phyloP scores from a whole-genome alignment of 1,140 invertebrate genomes.

The Branchinecta lindahli region DNA sequence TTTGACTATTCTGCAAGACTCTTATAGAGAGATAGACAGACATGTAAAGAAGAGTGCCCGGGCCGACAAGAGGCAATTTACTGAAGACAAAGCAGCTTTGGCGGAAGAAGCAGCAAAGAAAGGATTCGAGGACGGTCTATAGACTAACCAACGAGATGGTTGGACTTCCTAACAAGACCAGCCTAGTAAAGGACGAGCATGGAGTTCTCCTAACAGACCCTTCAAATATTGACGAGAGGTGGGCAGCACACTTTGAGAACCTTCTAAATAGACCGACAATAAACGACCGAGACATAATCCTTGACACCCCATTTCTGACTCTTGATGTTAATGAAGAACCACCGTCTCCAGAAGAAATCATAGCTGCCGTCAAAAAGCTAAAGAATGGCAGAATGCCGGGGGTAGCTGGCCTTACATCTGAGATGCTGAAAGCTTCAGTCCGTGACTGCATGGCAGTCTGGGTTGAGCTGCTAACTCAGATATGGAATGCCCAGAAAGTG shows the following conservation, averaged over 20 bases:
- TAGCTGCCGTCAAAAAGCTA: conserved; percentile 1
- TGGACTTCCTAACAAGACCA: conserved; percentile 4
- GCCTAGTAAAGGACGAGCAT: conserved; percentile 5
- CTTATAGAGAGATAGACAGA: conserved; percentile 1
- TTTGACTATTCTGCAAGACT: conserved; percentile 1
- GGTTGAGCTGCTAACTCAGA: conserved; percentile 7
- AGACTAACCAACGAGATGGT: conserved; percentile 9
- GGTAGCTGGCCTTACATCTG: background rate
- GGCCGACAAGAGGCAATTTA: conserved; percentile 8
- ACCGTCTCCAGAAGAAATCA: conserved; percentile 5
- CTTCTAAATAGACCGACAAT: conserved; percentile 2
- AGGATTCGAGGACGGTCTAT: background rate
- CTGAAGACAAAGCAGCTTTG: conserved; percentile 1
- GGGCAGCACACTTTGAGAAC: background rate
- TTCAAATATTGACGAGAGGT: conserved; percentile 8
- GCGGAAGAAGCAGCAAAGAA: conserved; percentile 5
- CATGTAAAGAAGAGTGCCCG: conserved; percentile 1
- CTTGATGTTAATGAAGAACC: conserved; percentile 5
- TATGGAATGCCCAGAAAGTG: conserved; percentile 4
- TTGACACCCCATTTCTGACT: background rate
- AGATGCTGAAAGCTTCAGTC: conserved; percentile 8
- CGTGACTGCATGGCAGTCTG: background rate
- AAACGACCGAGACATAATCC: conserved; percentile 5
- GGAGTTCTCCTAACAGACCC: conserved; percentile 4
- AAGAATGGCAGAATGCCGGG: background rate